These are phyloP conservation scores for Brenthis ino DNA, from an alignment of 2,888 invertebrate species.

Conservation along the genomic window DNA sequence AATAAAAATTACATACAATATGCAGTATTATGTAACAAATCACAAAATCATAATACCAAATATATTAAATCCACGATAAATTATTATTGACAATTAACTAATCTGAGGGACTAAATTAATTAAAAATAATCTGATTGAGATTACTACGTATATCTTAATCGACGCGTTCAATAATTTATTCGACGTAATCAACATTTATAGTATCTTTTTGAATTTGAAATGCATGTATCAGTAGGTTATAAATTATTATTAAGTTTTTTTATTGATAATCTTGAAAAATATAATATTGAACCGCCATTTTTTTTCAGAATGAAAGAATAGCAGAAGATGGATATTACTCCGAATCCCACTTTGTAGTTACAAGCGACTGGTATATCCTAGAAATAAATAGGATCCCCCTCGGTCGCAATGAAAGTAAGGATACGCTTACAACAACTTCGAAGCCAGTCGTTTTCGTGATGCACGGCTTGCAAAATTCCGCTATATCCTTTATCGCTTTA, in stretches of 20 bases:
- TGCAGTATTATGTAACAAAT: too few species aligned
- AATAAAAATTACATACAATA: too few species aligned
- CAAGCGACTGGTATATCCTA: slow-evolving; percentile 52
- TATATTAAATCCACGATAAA: slow-evolving; percentile 3
- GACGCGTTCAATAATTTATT: too few species aligned
- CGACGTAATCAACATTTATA: too few species aligned
- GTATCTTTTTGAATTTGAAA: background rate
- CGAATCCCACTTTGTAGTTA: slow-evolving; percentile 46
- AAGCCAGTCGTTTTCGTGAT: slow-evolving; percentile 50
- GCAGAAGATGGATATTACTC: slow-evolving; percentile 46
- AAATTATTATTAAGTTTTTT: too few species aligned
- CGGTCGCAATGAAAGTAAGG: slow-evolving; percentile 36
- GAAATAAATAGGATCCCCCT: slow-evolving; percentile 51
- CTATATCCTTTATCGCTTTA: slow-evolving; percentile 42
- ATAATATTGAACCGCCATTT: too few species aligned
- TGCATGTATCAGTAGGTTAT: too few species aligned
- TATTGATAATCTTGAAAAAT: too few species aligned
- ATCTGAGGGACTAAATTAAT: slow-evolving; percentile 4
- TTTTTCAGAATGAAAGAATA: slow-evolving; percentile 31
- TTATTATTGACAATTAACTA: slow-evolving; percentile 8
- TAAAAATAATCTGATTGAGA: slow-evolving; percentile 2
- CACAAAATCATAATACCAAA: background rate
- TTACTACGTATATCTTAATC: background rate
- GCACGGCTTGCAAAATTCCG: slow-evolving; percentile 49
- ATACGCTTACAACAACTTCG: slow-evolving; percentile 12